Percentiles rank a stretch among this genome's conserved stretches.
Conservation (phyloP, 2,888 invertebrate species). For the Mystacides longicornis region DNA sequence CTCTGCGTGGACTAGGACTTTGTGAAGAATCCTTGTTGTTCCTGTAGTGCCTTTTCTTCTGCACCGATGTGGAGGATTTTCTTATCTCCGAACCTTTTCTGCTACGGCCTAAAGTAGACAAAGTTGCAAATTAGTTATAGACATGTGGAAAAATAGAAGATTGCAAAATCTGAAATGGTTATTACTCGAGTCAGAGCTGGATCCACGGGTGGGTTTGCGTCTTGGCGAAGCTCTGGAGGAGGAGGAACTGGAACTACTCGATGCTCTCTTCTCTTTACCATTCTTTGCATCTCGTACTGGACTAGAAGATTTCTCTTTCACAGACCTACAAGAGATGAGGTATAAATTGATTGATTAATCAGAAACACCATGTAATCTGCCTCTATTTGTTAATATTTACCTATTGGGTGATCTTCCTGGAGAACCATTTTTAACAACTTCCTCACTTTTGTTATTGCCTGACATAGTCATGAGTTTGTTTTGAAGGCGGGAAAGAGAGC, state of each 20-base stretch:
- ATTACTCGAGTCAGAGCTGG: constrained; percentile 22
- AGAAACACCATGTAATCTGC: neutral
- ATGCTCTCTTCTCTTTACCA: constrained; percentile 22
- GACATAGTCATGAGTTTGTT: constrained; percentile 56
- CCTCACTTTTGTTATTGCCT: constrained; percentile 35
- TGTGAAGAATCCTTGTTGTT: constrained; percentile 77
- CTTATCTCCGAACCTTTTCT: constrained; percentile 41
- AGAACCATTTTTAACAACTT: constrained; percentile 11
- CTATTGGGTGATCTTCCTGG: constrained; percentile 16
- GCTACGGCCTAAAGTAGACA: constrained; percentile 19
- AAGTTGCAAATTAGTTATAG: neutral
- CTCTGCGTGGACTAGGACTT: constrained; percentile 47
- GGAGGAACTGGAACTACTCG: constrained; percentile 20
- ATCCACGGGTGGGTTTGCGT: constrained; percentile 12
- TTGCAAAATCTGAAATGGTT: neutral
- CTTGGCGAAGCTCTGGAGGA: constrained; percentile 9
- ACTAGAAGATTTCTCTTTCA: constrained; percentile 21
- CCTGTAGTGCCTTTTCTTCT: constrained; percentile 83
- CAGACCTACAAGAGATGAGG: constrained; percentile 12
- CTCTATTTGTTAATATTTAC: constrained; percentile 1
- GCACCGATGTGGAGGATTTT: constrained; percentile 66
- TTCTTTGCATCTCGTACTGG: constrained; percentile 17
- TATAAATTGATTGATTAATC: neutral
- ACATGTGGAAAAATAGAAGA: neutral
- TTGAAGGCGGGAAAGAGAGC: constrained; percentile 49